These are phyloP conservation scores for Monopis laevigella DNA, from an alignment of 2,888 invertebrate species.

Conservation along the genomic window DNA sequence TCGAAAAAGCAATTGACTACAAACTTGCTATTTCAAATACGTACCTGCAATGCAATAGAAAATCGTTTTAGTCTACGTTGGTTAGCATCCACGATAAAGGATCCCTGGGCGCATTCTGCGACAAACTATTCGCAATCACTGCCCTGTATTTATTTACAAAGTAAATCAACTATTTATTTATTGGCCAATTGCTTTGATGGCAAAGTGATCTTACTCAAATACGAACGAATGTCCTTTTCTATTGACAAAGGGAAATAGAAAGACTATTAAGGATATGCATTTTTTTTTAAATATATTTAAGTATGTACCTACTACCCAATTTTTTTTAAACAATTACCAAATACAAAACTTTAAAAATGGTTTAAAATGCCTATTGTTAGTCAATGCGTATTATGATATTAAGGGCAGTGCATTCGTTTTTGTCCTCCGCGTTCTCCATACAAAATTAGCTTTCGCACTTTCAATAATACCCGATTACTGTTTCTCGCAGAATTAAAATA, in stretches of 20 bases:
- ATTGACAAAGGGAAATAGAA: conserved; percentile 30
- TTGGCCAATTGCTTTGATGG: conserved; percentile 59
- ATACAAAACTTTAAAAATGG: too few relatives aligned
- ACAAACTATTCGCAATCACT: conserved; percentile 34
- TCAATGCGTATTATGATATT: too few relatives aligned
- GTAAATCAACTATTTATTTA: conserved; percentile 64
- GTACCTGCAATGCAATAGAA: too few relatives aligned
- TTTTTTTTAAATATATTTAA: conserved; percentile 1
- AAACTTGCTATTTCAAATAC: too few relatives aligned
- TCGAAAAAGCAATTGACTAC: too few relatives aligned
- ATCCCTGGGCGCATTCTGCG: conserved; percentile 21
- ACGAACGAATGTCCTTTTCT: conserved; percentile 37
- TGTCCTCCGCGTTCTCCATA: too few relatives aligned
- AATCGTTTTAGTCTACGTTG: conserved; percentile 7
- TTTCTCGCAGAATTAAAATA: too few relatives aligned
- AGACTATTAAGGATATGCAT: conserved; percentile 27
- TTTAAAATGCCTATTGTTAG: too few relatives aligned
- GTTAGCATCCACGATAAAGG: neutral
- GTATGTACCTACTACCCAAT: conserved; percentile 8
- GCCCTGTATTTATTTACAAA: conserved; percentile 55
- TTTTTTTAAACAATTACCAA: too few relatives aligned
- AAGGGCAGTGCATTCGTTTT: too few relatives aligned
- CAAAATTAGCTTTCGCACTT: too few relatives aligned
- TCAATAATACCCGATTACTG: too few relatives aligned
- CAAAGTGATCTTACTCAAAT: conserved; percentile 44